Evolutionary conservation across 2,888 invertebrate genomes (phyloP), one percentile per base, ranked within the genome.

Genomic region (Torymus texanus): DNA sequence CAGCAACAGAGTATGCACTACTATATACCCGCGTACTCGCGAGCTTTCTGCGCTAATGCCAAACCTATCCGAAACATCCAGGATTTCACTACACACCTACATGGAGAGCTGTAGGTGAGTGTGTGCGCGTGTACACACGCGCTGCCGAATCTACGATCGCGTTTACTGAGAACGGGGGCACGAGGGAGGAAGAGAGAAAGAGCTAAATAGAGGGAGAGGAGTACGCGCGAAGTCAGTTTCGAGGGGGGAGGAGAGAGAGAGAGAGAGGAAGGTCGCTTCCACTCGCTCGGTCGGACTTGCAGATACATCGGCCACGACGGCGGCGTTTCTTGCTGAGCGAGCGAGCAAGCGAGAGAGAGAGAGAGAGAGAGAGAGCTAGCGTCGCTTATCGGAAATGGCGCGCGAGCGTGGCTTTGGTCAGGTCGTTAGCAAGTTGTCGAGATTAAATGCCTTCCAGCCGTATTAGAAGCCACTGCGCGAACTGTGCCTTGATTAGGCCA

Each of bases 381-480:
- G 85, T 86, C 87, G 86, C 89, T 88, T 89, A 89, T 89, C 89
- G 89, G 88, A 85, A 87, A 89, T 87, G 88, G 88, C 58, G 81
- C 75, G 78, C 75, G 68, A 79, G 76, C 65, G 82, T 81, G 85
- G 86, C 87, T 80, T 88, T 88, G 88, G 90, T 88, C 90, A 88
- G 88, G 90, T 90, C 90, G 89, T 90, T 89, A 90, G 89, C 88
- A 87, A 89, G 87, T 90, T 87, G 88, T 88, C 87, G 86, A 89
- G 89, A 88, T 89, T 89, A 89, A 90, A 89, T 88, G 88, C 88
- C 87, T 87, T 85, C 85, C 84, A 87, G 87, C 85, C 86, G 87
- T 88, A 89, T 89, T 88, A 88, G 88, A 88, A 88, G 85, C 87
- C 84, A 83, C 78, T 82, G 84, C 85, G 85, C 85, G 85, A 86